These are phyloP conservation scores for Heptranchias perlo DNA, from an alignment of 2,113 vertebrate species.

Conservation along the genomic window DNA sequence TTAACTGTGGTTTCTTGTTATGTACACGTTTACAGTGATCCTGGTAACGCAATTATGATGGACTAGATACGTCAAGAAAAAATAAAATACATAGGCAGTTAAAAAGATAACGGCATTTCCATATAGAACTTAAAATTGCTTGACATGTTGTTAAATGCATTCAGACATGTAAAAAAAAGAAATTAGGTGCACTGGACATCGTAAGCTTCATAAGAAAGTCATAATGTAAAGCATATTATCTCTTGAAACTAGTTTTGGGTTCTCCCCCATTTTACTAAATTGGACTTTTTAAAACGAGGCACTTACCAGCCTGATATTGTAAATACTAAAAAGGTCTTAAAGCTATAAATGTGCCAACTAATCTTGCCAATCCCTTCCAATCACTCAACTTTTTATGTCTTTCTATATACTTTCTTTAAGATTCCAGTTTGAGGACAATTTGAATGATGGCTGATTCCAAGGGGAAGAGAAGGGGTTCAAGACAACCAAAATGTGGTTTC, in stretches of 20 bases:
- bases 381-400: neutral
- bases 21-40: neutral
- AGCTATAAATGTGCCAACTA: neutral
- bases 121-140: neutral
- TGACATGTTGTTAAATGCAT: neutral
- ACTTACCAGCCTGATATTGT: neutral
- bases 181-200: too few species aligned
- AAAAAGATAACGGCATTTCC: neutral
- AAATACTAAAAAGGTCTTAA: neutral
- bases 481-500: conserved; percentile 92
- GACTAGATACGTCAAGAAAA: neutral
- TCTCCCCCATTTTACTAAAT: neutral
- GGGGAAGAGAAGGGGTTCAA: conserved; percentile 79
- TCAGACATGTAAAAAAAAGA: neutral
- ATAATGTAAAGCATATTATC: neutral
- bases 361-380: neutral
- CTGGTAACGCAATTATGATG: neutral
- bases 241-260: neutral
- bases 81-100: neutral
- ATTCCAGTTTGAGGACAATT: neutral
- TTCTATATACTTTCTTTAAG: neutral
- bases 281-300: neutral
- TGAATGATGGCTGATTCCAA: conserved; percentile 24
- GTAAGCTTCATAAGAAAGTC: too few species aligned
- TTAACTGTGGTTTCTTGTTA: neutral